Base-by-base conservation (phyloP, 2,888 invertebrate genomes). In the Amiota mariae region DNA sequence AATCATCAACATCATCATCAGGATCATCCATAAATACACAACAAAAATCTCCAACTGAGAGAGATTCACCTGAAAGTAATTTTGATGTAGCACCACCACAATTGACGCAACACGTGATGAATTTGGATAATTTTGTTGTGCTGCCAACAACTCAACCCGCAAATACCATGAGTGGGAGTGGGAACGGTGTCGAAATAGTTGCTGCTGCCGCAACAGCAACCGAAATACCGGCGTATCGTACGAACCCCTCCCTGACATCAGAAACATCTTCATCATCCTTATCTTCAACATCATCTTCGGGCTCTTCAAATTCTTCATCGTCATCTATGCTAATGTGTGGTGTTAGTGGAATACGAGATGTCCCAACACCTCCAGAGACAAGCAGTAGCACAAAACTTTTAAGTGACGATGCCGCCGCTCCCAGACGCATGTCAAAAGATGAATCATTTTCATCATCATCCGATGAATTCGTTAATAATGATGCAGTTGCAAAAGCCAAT, bases 371-470 rank as follows among this genome's bases (percentile, higher is more conserved):
- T 20, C 77, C 11, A 47, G 70, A 68, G 57, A 70, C 4, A 51
- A 72, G 18, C 12, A 24, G 18, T 8, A 24, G 13, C 8, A 51
- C 24, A 15, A 79, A 79, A 63, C 77, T 72, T 12, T 71, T 48
- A 1, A 72, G 64, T 3, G 81, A 75, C 11, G 72, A 64, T 3
- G 81, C 73, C n/a, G 24, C 54, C 2, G 10, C 20, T 72, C 76
- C 84, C 18, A 91, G 93, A 15, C 91, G 95, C 72, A 91, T 93
- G 48, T 95, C 95, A 56, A 95, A 95, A 89, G 95, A 95, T 86
- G 96, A 95, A 85, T 95, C 94, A 1, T 92, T 93, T 36, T 94
- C 94, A 12, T 95, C 93, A 63, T 93, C 93, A 20, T 94, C 94
- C 71, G 97, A 97, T 90, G 97, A 97, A 84, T 97, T 95, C 88